Evolutionary conservation across 2,113 vertebrate species (phyloP).

Genomic region (Marmota flaviventris): DNA sequence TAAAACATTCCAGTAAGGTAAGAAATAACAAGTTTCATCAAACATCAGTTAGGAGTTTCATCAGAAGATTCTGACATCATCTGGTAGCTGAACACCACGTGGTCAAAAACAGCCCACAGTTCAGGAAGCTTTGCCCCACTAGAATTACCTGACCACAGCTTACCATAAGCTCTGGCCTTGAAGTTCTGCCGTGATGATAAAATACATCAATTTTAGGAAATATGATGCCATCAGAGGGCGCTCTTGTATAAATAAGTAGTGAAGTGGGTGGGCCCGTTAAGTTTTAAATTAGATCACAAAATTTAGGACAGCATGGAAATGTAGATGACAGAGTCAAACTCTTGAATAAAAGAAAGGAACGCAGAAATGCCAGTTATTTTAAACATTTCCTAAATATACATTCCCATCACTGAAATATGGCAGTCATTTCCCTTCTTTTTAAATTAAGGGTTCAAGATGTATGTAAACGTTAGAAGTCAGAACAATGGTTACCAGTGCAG

Average conservation of each 20-base stretch:
- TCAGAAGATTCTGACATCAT: neutral
- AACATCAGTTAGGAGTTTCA: neutral
- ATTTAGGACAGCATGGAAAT: neutral
- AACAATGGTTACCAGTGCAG: neutral
- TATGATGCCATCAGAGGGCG: constrained; percentile 45
- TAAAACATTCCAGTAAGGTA: neutral
- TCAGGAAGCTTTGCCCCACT: neutral
- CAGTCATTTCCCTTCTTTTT: neutral
- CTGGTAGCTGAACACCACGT: neutral
- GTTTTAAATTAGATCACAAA: constrained; percentile 15
- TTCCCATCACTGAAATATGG: neutral
- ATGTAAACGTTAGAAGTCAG: neutral
- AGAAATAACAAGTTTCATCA: neutral
- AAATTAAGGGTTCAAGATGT: neutral
- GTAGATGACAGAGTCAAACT: constrained; percentile 30
- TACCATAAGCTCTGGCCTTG: neutral
- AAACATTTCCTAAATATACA: constrained; percentile 28
- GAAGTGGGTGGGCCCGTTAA: neutral
- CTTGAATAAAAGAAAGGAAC: neutral
- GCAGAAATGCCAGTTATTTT: neutral
- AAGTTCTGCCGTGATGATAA: neutral
- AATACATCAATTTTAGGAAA: constrained; percentile 22
- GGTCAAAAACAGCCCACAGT: neutral
- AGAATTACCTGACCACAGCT: neutral
- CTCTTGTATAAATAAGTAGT: constrained; percentile 61